These are phyloP conservation scores for Heliconius ismenius DNA, from an alignment of 2,888 invertebrate genomes.

Conservation along the genomic window DNA sequence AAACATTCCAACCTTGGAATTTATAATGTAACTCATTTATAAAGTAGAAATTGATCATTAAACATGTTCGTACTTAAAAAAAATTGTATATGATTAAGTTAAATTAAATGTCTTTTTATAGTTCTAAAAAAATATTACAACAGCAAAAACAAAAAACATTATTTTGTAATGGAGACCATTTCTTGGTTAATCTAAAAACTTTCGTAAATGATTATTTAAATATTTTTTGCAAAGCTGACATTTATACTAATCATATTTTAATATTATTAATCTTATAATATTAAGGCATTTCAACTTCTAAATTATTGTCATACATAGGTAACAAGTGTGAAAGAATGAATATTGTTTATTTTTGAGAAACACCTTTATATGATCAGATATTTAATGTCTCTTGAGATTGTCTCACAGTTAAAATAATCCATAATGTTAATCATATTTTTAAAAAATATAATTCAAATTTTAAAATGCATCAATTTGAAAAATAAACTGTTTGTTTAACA, in stretches of 20 bases:
- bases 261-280: background rate
- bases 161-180: background rate
- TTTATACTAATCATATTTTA: background rate
- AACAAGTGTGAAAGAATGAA: too few relatives aligned
- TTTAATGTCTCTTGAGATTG: background rate
- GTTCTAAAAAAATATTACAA: too few relatives aligned
- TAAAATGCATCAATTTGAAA: too few relatives aligned
- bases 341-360: too few relatives aligned
- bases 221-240: background rate
- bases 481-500: too few relatives aligned
- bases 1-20: conserved; percentile 8
- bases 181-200: background rate
- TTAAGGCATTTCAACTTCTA: background rate
- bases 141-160: too few relatives aligned
- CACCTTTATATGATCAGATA: too few relatives aligned
- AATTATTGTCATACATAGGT: background rate
- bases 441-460: background rate
- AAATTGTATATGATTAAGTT: background rate
- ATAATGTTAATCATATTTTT: background rate
- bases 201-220: background rate
- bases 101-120: too few relatives aligned
- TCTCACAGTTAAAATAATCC: background rate
- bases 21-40: conserved; percentile 4
- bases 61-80: conserved; percentile 13
- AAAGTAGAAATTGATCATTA: background rate